Evolutionary conservation across 2,797 vertebrate genomes (phyloP).

Genomic region (Nothura maculosa): DNA sequence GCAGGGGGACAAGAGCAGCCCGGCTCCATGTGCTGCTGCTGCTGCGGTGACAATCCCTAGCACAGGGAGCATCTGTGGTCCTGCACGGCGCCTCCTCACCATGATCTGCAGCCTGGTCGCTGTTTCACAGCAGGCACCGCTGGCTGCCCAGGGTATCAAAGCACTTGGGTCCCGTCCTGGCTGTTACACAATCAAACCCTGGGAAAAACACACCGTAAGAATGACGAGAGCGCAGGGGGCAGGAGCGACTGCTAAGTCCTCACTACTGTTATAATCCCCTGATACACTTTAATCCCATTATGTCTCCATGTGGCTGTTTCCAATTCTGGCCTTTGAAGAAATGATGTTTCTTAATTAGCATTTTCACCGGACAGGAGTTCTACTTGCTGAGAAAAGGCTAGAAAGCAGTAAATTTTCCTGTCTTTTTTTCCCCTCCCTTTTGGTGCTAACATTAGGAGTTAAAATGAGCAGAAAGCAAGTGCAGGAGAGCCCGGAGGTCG

Average conservation of each 20-base stretch:
- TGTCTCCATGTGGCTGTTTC: conserved; percentile 56
- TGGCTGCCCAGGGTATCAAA: fast-evolving
- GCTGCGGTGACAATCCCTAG: no score
- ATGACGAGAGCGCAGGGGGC: fast-evolving
- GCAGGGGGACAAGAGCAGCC: neutral
- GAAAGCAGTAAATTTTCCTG: neutral
- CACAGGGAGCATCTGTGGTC: neutral
- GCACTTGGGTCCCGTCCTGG: neutral
- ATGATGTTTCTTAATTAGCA: conserved; percentile 69
- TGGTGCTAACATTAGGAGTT: fast-evolving
- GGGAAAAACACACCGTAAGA: fast-evolving
- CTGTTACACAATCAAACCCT: fast-evolving
- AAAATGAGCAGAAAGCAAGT: neutral
- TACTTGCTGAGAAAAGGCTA: neutral
- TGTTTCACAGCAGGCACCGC: fast-evolving
- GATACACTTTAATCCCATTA: conserved; percentile 64
- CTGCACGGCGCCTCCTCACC: neutral
- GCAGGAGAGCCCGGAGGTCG: neutral
- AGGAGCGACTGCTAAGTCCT: neutral
- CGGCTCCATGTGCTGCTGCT: neutral
- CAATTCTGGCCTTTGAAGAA: conserved; percentile 50
- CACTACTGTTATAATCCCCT: conserved; percentile 10
- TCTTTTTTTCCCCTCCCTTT: neutral
- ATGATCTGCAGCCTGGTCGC: fast-evolving
- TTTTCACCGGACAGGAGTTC: conserved; percentile 4